phyloP scores from a whole-genome alignment of 2,113 vertebrate genomes.

The Brachypteracias leptosomus region DNA sequence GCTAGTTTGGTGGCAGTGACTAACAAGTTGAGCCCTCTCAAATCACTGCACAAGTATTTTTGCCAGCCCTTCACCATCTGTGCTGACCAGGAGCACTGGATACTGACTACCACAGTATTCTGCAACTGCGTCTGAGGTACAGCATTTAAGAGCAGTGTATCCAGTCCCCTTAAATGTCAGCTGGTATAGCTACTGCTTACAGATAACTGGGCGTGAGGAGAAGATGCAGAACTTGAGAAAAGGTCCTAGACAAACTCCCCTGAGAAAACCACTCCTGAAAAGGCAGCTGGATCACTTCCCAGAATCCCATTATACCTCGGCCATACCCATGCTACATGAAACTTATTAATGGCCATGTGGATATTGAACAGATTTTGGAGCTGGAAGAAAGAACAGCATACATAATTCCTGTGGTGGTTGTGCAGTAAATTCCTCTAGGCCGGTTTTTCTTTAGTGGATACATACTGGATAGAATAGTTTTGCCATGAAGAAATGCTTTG shows the following conservation, averaged over 20 bases:
- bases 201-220: neutral
- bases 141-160: neutral
- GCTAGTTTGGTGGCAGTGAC: neutral
- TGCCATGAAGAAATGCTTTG: neutral
- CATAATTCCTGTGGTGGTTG: neutral
- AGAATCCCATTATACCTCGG: neutral
- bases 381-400: neutral
- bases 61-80: conserved; percentile 16
- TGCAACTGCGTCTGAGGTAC: neutral
- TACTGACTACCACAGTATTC: neutral
- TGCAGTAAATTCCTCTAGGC: neutral
- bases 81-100: neutral
- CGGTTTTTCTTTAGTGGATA: neutral
- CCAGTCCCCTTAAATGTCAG: neutral
- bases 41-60: neutral
- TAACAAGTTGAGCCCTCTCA: neutral
- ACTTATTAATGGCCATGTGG: neutral
- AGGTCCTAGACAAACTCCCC: neutral
- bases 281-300: neutral
- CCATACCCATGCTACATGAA: neutral
- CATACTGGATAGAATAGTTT: neutral
- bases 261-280: neutral
- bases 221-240: neutral
- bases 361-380: neutral
- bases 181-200: neutral